Base-by-base conservation (phyloP, 2,113 vertebrate genomes). In the Varanus komodoensis region DNA sequence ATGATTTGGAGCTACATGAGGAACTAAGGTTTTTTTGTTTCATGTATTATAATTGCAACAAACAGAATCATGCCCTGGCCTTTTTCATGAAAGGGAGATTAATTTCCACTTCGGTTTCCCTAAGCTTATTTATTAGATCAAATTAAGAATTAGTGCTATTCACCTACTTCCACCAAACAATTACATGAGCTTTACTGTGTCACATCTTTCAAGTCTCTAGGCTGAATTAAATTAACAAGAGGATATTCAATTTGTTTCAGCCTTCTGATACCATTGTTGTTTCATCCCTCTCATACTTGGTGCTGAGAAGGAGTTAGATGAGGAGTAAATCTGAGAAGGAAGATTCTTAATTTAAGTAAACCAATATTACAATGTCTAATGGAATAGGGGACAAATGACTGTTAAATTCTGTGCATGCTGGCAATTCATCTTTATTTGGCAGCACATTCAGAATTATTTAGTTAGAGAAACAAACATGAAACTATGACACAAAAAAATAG, bases 41-140 rank as follows among this genome's bases (percentile, higher is more conserved):
- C 19, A n/a, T 67, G 44, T 57, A 68, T 84, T 67, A 57, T 44
- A 68, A n/a, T 21, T 80, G 12, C 8, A 74, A n/a, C 79, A 89
- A 85, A 90, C 68, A 0, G 8, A 38, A 3, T 75, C 84, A 7
- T 32, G 48, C 57, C 0, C 34, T 54, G 67, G 32, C 0, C 75
- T 87, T 90, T 89, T 92, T 17, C n/a, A 64, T 6, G 87, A 57
- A 87, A 86, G 75, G 27, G 1, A 3, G 3, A 75, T 88, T 90
- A 74, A 80, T 91, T 92, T 78, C 64, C 87, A 74, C 88, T 94
- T 91, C 32, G 61, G 5, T 69, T 71, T 84, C 21, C 77, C 14
- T 81, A 81, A 88, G 77, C 87, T 88, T 88, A 88, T 81, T 80
- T 88, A 88, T 69, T 88, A 69, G 64, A 88, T 80, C 78, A 88